These are phyloP conservation scores for Desmophyllum pertusum DNA, from an alignment of 92 coral and sea anemone species.

Conservation along the genomic window DNA sequence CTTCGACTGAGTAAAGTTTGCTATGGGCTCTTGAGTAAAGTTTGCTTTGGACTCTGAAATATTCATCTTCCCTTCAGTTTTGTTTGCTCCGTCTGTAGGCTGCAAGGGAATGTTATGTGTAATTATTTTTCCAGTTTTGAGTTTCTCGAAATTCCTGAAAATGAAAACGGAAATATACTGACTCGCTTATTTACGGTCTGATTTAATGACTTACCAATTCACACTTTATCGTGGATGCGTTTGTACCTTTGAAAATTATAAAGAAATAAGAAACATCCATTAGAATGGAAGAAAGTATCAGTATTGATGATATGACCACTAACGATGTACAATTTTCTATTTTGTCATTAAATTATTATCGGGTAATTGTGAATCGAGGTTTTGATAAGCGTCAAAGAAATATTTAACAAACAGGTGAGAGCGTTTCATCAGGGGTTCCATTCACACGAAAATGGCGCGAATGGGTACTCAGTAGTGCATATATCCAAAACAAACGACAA, in stretches of 20 bases:
- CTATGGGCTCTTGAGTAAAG: neutral
- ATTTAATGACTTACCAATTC: neutral
- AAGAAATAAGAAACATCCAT: neutral
- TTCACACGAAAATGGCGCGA: too few species aligned
- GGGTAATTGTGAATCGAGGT: neutral
- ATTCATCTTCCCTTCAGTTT: neutral
- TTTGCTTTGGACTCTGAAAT: neutral
- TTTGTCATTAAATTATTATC: neutral
- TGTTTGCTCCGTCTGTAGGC: neutral
- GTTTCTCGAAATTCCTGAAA: neutral
- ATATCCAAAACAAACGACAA: too few species aligned
- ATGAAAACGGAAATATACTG: too few species aligned
- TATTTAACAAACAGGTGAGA: too few species aligned
- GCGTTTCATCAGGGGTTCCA: too few species aligned
- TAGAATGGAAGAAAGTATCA: neutral
- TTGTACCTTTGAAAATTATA: neutral
- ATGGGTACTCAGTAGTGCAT: too few species aligned
- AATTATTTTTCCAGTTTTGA: too few species aligned
- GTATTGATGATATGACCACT: neutral
- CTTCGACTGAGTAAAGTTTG: neutral
- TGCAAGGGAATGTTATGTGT: neutral
- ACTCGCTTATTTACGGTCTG: neutral
- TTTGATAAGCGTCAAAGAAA: neutral
- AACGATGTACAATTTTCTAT: neutral
- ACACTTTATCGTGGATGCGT: neutral